A percentile compares a stretch with the other conserved stretches of the same genome.
Conservation (phyloP, 2,113 vertebrate species). For the Urocolius indicus region DNA sequence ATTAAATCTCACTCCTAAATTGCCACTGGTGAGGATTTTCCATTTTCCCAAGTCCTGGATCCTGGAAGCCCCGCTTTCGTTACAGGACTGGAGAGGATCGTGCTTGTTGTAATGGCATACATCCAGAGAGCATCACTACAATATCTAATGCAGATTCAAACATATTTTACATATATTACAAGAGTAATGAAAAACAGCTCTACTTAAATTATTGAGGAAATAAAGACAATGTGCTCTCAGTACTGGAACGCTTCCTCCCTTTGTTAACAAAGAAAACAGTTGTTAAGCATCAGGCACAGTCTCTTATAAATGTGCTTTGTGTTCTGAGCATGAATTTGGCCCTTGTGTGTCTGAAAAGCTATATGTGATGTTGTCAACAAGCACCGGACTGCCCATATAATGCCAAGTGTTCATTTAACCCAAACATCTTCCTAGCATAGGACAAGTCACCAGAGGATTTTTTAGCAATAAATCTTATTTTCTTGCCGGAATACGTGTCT, state of each 20-base stretch:
- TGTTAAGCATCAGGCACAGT: accelerated
- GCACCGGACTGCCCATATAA: background rate
- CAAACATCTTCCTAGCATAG: background rate
- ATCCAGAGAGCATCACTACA: background rate
- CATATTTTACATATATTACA: too few species aligned
- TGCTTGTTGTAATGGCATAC: background rate
- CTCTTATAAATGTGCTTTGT: background rate
- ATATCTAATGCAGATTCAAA: background rate
- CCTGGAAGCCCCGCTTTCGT: background rate
- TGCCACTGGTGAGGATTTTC: background rate
- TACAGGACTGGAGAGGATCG: background rate
- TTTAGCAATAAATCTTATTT: background rate
- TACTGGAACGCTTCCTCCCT: background rate
- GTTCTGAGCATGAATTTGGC: background rate
- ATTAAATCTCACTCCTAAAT: background rate
- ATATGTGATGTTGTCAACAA: background rate
- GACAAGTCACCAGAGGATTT: background rate
- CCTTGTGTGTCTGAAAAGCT: background rate
- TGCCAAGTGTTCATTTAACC: background rate
- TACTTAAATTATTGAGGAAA: background rate
- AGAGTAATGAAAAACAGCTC: background rate
- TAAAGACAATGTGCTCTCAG: background rate
- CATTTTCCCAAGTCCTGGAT: background rate
- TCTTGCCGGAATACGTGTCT: background rate
- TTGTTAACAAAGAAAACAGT: background rate